Base-by-base conservation (phyloP, 2,113 vertebrate species). In the Microcebus griseorufus region DNA sequence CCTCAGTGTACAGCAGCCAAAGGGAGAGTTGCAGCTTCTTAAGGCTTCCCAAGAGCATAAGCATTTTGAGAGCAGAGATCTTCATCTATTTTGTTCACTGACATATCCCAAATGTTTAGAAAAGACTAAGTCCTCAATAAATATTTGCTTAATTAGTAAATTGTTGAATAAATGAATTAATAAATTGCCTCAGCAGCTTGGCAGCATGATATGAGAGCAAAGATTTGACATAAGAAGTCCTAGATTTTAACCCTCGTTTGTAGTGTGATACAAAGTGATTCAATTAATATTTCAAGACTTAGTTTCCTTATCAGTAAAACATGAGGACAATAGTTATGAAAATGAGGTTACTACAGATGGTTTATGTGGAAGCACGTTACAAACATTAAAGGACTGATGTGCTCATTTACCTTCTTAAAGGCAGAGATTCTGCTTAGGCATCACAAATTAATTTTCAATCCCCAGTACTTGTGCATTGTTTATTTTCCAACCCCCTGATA, bases 61-160 rank as follows among this genome's bases (percentile, higher is more conserved):
- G 69, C 23, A 7, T 25, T 64, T 89, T 73, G 39, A 93, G 51
- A 90, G 25, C 16, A 58, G 45, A 84, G 18, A 73, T 37, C n/a
- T 83, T 82, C 62, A 84, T 76, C 48, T 64, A 1, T 45, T 55
- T 55, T 86, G 20, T 60, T 94, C 81, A 39, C 9, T 80, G 87
- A 79, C 12, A 42, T 64, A 69, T 37, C 32, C 51, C 58, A 42
- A 73, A 65, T 81, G 22, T 60, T 76, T 80, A 70, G 70, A 53
- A 65, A 93, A 90, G 60, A 67, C 23, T 42, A 90, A 0, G 5
- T 93, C 48, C 42, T 88, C 85, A 62, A 23, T 67, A 86, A 79
- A 27, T 62, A 92, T 90, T 93, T 95, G 65, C 88, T 89, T 84
- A 93, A 60, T 82, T 95, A 78, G 51, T 37, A 39, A 81, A 72